Conservation (phyloP, 1,140 invertebrate genomes). For the Drosophila mojavensis region DNA sequence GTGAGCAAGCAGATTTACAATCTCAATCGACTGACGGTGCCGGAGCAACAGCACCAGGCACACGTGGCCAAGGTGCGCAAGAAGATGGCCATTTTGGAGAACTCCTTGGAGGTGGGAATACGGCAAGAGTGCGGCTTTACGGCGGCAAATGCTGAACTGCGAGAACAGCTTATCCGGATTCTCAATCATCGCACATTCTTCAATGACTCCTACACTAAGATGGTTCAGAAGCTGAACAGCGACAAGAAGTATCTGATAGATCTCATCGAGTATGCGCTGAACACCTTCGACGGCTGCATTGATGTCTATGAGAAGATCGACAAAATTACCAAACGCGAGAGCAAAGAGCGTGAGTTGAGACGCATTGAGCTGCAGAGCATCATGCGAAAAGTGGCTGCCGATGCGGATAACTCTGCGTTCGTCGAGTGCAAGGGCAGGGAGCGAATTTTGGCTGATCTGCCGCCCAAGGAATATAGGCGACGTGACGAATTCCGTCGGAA, state of each 20-base stretch:
- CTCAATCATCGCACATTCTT: slow-evolving; percentile 71
- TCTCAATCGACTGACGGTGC: slow-evolving; percentile 62
- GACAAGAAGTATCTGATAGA: slow-evolving; percentile 77
- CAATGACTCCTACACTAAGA: slow-evolving; percentile 68
- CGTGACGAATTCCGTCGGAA: slow-evolving; percentile 60
- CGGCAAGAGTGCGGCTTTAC: slow-evolving; percentile 72
- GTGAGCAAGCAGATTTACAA: slow-evolving; percentile 68
- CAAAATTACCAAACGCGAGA: slow-evolving; percentile 58
- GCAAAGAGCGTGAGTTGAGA: slow-evolving; percentile 61
- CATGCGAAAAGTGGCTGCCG: slow-evolving; percentile 73
- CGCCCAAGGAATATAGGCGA: slow-evolving; percentile 67
- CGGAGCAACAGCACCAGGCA: slow-evolving; percentile 64
- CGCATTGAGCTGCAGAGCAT: slow-evolving; percentile 72
- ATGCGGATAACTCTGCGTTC: slow-evolving; percentile 67
- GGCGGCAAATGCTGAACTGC: slow-evolving; percentile 60
- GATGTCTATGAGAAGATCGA: slow-evolving; percentile 75
- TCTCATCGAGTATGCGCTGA: slow-evolving; percentile 68
- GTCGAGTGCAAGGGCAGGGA: slow-evolving; percentile 65
- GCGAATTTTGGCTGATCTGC: slow-evolving; percentile 66
- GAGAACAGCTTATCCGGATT: slow-evolving; percentile 68
- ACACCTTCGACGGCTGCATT: slow-evolving; percentile 70
- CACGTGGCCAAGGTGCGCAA: slow-evolving; percentile 56
- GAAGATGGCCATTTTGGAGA: slow-evolving; percentile 68
- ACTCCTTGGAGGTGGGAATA: slow-evolving; percentile 65
- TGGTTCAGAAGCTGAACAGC: slow-evolving; percentile 73